phyloP scores from a whole-genome alignment of 2,797 vertebrate species.

The Leuciscus waleckii region DNA sequence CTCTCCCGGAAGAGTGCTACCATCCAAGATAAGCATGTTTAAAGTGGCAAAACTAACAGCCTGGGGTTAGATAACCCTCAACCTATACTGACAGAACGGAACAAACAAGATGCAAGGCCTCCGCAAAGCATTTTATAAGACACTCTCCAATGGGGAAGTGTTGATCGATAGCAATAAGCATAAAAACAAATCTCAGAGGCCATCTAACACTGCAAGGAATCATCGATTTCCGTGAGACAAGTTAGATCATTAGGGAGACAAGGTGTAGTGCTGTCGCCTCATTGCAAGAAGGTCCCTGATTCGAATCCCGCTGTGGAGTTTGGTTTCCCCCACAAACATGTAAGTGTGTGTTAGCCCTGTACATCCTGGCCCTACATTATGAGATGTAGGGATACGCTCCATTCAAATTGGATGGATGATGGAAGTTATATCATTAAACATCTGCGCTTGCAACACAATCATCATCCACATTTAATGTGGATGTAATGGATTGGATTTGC shows the following conservation, averaged over 20 bases:
- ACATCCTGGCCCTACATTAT: background rate
- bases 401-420: background rate
- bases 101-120: background rate
- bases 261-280: background rate
- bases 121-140: background rate
- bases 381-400: background rate
- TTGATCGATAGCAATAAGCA: background rate
- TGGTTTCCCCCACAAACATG: background rate
- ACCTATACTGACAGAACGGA: conserved; percentile 1
- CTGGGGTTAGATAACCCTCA: conserved; percentile 11
- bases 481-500: background rate
- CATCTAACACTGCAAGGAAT: background rate
- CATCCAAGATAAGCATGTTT: conserved; percentile 30
- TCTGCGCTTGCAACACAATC: background rate
- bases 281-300: background rate
- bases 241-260: background rate
- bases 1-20: background rate
- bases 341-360: background rate
- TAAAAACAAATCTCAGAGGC: background rate
- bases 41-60: conserved; percentile 24
- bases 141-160: background rate
- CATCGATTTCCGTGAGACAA: background rate
- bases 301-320: no score
- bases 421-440: background rate
- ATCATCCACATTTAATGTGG: background rate